Evolutionary conservation across 2,888 invertebrate genomes (phyloP).

Genomic region (Stenurella melanura): DNA sequence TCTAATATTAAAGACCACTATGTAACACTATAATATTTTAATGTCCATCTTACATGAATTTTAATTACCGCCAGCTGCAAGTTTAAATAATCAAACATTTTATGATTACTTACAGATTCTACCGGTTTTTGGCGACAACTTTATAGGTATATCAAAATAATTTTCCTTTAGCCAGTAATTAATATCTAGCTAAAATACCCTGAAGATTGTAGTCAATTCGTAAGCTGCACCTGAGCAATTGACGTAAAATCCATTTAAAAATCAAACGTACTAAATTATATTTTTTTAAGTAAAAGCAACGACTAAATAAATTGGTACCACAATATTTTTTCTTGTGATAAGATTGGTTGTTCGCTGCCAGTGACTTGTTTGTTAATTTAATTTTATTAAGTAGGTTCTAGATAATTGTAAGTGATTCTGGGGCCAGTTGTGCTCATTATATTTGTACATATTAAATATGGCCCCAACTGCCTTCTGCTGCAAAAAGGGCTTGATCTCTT

Average conservation of each 20-base stretch:
- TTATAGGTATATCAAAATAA: too few species aligned
- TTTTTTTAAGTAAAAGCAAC: neutral
- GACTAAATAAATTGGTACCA: too few species aligned
- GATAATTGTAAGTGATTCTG: conserved; percentile 59
- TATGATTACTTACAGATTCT: too few species aligned
- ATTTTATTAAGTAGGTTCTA: conserved; percentile 54
- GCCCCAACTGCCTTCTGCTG: conserved; percentile 65
- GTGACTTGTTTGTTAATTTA: conserved; percentile 45
- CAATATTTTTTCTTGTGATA: neutral
- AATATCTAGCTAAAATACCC: too few species aligned
- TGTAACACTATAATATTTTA: too few species aligned
- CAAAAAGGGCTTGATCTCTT: conserved; percentile 69
- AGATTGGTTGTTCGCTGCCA: conserved; percentile 25
- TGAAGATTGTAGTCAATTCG: too few species aligned
- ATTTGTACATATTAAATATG: conserved; percentile 63
- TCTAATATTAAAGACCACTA: too few species aligned
- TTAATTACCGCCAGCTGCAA: too few species aligned
- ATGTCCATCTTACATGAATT: too few species aligned
- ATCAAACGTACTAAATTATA: neutral
- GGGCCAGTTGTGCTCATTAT: conserved; percentile 61
- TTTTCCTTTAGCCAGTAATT: too few species aligned
- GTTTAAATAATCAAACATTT: too few species aligned
- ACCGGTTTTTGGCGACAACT: too few species aligned
- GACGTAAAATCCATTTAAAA: neutral
- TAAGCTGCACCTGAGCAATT: neutral